Base-by-base conservation (phyloP, 2,797 vertebrate genomes). In the Prionace glauca region DNA sequence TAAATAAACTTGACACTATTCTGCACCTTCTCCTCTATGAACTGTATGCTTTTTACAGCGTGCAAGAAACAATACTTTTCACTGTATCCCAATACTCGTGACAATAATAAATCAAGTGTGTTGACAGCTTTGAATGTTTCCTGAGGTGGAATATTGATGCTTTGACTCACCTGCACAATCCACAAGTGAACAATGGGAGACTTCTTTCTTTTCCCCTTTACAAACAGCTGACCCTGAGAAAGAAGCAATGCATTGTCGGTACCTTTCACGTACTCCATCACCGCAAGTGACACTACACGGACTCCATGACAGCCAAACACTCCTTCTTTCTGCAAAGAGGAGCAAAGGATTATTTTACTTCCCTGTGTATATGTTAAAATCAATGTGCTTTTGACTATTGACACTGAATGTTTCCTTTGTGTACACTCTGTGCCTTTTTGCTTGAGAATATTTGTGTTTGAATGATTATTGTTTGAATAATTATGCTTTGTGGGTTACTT, bases 261-360 rank as follows among this genome's bases (percentile, higher is more conserved):
- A 96, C 77, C 99, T 98, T 96, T 99, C 98, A 96, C 99, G 98
- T 96, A 98, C 96, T 0, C 99, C 99, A 0, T 99, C 98, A 14
- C 99, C 99, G 7, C 99, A 99, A 41, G 98, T 98, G 96, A 98
- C 97, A 0, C 99, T 99, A 97, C 99, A 99, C 3, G 97, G 96
- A 93, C 98, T 99, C 99, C 99, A 99, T 0, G 98, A 98, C 97
- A 98, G 98, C 99, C 99, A 99, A 0, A 96, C 97, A 62, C 98
- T 98, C 99, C 99, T 99, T 0, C 98, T 97, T 95, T 98, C 99
- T 99, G 97, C 96, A 96, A 97, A 97, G 29, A 14, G 16, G 95
- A 95, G 16, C 56, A 74, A 74, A 56, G 41, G 32, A 56, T 90
- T 62, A 90, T 62, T 62, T 29, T 62, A 56, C 86, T 88, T 45